A percentile compares a stretch with the other conserved stretches of the same genome.
Conservation (phyloP, 2,113 vertebrate genomes). For the Oenanthe melanoleuca region DNA sequence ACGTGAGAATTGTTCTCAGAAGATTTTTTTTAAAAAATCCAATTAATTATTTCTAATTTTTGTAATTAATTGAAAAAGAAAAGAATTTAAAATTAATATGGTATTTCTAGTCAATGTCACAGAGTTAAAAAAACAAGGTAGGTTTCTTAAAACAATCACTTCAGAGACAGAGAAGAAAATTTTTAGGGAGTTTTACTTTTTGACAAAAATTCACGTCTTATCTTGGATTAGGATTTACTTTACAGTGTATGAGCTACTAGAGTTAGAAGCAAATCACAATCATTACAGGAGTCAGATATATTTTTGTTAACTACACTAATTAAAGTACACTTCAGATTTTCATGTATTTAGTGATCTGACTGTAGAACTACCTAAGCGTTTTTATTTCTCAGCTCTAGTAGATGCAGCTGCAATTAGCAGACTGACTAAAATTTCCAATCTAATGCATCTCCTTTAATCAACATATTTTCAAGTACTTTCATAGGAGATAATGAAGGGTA, state of each 20-base stretch:
- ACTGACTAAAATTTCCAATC: neutral
- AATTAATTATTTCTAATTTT: neutral
- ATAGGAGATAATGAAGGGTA: neutral
- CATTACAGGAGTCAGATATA: neutral
- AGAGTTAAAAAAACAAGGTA: neutral
- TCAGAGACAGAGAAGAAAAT: neutral
- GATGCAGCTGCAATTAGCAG: constrained; percentile 22
- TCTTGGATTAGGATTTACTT: neutral
- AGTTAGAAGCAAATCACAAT: neutral
- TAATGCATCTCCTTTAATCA: constrained; percentile 6
- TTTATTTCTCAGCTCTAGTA: neutral
- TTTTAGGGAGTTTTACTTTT: neutral
- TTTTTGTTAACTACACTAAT: neutral
- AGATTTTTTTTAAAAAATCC: fast-evolving
- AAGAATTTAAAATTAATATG: neutral
- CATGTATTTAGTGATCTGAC: neutral
- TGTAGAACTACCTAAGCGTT: neutral
- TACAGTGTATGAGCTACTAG: neutral
- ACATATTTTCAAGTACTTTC: neutral
- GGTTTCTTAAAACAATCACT: neutral
- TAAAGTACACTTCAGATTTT: neutral
- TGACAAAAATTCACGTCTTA: neutral
- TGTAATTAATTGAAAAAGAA: neutral
- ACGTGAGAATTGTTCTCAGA: neutral
- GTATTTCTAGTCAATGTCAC: neutral